Conservation (phyloP, 1,140 invertebrate genomes). For the Tyrophagus putrescentiae region DNA sequence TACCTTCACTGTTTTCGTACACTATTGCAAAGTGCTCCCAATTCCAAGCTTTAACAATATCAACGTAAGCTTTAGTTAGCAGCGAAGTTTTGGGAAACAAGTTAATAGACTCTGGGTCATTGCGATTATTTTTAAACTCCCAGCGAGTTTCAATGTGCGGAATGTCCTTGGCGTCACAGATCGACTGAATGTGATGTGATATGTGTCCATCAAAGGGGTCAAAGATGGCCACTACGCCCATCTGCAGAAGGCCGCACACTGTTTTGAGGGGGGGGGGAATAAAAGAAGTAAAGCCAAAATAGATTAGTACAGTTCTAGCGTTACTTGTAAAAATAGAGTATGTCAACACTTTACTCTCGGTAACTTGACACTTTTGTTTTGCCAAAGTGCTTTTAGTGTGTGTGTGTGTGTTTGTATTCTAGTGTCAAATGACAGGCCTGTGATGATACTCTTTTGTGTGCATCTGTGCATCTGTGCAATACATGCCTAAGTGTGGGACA, state of each 20-base stretch:
- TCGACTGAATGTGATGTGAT: slow-evolving; percentile 59
- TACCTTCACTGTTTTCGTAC: slow-evolving; percentile 41
- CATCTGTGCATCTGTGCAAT: background rate
- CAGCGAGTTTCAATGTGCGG: slow-evolving; percentile 63
- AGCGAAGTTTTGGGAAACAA: slow-evolving; percentile 49
- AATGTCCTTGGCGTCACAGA: slow-evolving; percentile 71
- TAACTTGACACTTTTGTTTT: background rate
- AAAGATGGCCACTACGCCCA: slow-evolving; percentile 59
- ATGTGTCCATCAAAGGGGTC: slow-evolving; percentile 60
- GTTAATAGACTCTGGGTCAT: slow-evolving; percentile 55
- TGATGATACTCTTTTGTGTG: background rate
- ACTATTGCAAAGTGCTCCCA: slow-evolving; percentile 37
- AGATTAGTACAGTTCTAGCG: background rate
- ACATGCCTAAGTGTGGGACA: background rate
- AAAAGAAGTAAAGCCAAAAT: background rate
- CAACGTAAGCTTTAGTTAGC: slow-evolving; percentile 33
- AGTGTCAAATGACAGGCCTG: background rate
- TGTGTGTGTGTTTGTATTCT: background rate
- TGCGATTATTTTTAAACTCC: slow-evolving; percentile 41
- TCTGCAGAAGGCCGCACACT: slow-evolving; percentile 45
- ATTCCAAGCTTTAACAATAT: slow-evolving; percentile 33
- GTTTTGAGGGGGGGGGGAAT: slow-evolving; percentile 21
- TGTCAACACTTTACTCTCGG: background rate
- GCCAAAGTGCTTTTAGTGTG: background rate
- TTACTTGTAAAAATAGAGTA: background rate